Base-by-base conservation (phyloP, 64 coral and sea anemone species). In the Trachythela sp. region DNA sequence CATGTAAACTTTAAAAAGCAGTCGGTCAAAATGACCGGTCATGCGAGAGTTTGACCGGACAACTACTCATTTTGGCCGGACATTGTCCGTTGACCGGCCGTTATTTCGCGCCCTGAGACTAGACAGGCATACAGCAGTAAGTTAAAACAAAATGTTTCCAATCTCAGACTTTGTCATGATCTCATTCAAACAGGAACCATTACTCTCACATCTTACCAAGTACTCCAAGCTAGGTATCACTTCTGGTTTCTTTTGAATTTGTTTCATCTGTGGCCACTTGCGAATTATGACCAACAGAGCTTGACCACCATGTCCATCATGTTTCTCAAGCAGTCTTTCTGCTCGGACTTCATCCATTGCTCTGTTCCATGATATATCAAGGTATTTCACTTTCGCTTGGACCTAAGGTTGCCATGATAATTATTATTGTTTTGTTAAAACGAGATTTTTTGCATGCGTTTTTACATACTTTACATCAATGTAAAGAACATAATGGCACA, bases 271-370 rank as follows among this genome's bases (percentile, higher is more conserved):
- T 43, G 95, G 95, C 95, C 95, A 97, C 51, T 97, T 83, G 56
- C 86, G 77, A 32, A 95, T 95, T 6, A 95, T 83, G 37, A 90
- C 83, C 40, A 89, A 64, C 36, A 95, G 58, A 15, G 83, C 85
- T 36, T 84, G 34, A 80, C 42, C 39, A 0, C 86, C 54, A 83
- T 95, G 70, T 0, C 22, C 24, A 64, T 18, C 20, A 45, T 45
- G 11, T 84, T 76, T 85, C 22, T 56, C 68, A 29, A 86, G 37
- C 48, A 92, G 56, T 40, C 94, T 40, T 15, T 93, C 88, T 20
- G 90, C 89, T 15, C 94, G 87, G 2, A 95, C 88, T 85, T 95
- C 91, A 43, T 95, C 94, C 94, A 95, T 95, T 24, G 94, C 91
- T 64, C 76, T 88, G 30, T 88, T 93, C 94, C 94, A 95, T 48